A percentile compares a stretch with the other conserved stretches of the same genome.
phyloP scores from a whole-genome alignment of 2,888 invertebrate species.

The Himalopsyche kuldschensis region DNA sequence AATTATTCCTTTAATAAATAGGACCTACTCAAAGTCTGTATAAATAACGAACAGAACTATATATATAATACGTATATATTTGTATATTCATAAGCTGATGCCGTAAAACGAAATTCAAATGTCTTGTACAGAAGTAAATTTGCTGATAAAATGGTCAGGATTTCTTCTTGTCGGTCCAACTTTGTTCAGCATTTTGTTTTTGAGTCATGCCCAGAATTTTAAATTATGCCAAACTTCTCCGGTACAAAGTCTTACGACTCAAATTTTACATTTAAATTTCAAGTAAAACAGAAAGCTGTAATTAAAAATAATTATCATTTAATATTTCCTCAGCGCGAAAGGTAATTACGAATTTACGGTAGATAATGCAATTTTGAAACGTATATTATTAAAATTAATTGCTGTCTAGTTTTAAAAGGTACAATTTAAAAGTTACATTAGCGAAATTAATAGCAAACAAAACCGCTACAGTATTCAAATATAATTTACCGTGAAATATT shows the following conservation, averaged over 20 bases:
- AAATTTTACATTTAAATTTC: not conserved
- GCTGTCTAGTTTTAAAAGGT: too few species aligned
- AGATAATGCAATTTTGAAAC: not conserved
- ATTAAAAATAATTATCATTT: not conserved
- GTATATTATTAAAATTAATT: not conserved
- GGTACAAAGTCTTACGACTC: not conserved
- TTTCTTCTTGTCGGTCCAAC: slow-evolving; percentile 7
- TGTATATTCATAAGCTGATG: not conserved
- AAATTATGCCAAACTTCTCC: slow-evolving; percentile 11
- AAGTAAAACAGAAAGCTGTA: not conserved
- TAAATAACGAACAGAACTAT: not conserved
- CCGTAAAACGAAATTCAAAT: slow-evolving; percentile 3
- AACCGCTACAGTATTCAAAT: too few species aligned
- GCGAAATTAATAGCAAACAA: too few species aligned
- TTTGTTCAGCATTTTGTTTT: slow-evolving; percentile 13
- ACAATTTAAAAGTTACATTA: too few species aligned
- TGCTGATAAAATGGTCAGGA: slow-evolving; percentile 14
- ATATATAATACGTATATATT: not conserved
- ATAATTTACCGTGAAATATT: too few species aligned
- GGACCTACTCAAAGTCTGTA: not conserved
- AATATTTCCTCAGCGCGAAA: not conserved
- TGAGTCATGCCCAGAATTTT: slow-evolving; percentile 17
- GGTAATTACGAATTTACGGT: not conserved
- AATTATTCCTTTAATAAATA: not conserved
- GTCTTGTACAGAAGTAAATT: not conserved